Base-by-base conservation (phyloP, 1,140 invertebrate genomes). In the Hestina assimilis region DNA sequence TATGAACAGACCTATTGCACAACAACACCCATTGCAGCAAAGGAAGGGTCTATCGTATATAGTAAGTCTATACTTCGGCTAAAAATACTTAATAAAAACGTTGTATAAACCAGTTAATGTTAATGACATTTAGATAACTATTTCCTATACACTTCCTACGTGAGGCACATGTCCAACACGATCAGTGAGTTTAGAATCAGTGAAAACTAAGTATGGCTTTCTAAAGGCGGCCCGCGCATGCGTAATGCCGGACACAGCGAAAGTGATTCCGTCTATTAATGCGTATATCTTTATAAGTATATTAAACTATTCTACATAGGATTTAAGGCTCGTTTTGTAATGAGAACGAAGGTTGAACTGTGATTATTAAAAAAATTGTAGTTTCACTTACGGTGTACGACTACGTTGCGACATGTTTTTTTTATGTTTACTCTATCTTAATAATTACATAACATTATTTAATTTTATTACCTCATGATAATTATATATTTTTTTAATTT, bases 231-330 rank as follows among this genome's bases (percentile, higher is more conserved):
- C 46, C 33, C 12, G 28, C 53, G 62, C 59, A 62, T 66, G 63
- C 62, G 66, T 61, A 62, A 69, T 66, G 53, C 42, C 59, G 52
- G 60, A 63, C 47, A 51, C 35, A 43, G 59, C 54, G 60, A 66
- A 69, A 69, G 63, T 54, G 20, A 61, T 65, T 62, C 47, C 46
- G 46, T 50, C 47, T 38, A 24, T 50, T 50, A 43, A 43, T 43
- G 51, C 20, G 40, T 43, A 53, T 33, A 53, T 53, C 26, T 53
- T 53, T 24, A 31, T 33, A 53, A 53, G 51, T 40, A 28, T 53
- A 53, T 41, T 31, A 33, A 53, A 29, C 51, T 35, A 2, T 21
- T 42, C 20, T 12, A 38, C 19, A 11, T 31, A 12, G 29, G 5
- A 1, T 31, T 38, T 1, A 35, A 35, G 11, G 14, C 5, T 9